Base-by-base conservation (phyloP, 2,888 invertebrate species). In the Clunio marinus region DNA sequence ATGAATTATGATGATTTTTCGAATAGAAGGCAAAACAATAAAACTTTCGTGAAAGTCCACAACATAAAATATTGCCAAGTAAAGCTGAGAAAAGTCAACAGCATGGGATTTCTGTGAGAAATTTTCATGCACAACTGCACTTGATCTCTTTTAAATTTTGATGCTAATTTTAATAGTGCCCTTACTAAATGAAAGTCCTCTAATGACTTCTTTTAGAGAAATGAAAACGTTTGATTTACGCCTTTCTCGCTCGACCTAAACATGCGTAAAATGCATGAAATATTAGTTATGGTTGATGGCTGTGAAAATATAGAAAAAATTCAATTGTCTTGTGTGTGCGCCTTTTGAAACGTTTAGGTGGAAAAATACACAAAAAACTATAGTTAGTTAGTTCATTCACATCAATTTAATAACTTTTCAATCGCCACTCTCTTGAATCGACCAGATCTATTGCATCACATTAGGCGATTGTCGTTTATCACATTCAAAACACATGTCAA, bases 181-280 rank as follows among this genome's bases (percentile, higher is more conserved):
- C 41, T 15, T 15, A 41, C 15, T 41, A 15, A 41, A 41, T n/a
- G n/a, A 41, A 41, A 41, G 41, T 10, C 41, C 3, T 15, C 15
- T 41, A n/a, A n/a, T 15, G n/a, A 41, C 41, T 41, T 41, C 15
- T 15, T n/a, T 41, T n/a, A n/a, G 15, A n/a, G n/a, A n/a, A n/a
- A n/a, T n/a, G n/a, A n/a, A n/a, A n/a, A n/a, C n/a, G n/a, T n/a
- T 15, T 15, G 41, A 41, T 41, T 41, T n/a, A 41, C 41, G 15
- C 41, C 41, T 41, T 41, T 41, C 41, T 15, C 15, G 41, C 41
- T 15, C 41, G 41, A 15, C 41, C 41, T 41, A 41, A 41, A 41
- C 41, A 41, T 41, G 41, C 41, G 41, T 41, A 41, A 41, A 10
- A 41, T 41, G 41, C 41, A 15, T 41, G 41, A 41, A 41, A 41